phyloP scores from a whole-genome alignment of 2,888 invertebrate genomes.

The Epirrhoe tristata region DNA sequence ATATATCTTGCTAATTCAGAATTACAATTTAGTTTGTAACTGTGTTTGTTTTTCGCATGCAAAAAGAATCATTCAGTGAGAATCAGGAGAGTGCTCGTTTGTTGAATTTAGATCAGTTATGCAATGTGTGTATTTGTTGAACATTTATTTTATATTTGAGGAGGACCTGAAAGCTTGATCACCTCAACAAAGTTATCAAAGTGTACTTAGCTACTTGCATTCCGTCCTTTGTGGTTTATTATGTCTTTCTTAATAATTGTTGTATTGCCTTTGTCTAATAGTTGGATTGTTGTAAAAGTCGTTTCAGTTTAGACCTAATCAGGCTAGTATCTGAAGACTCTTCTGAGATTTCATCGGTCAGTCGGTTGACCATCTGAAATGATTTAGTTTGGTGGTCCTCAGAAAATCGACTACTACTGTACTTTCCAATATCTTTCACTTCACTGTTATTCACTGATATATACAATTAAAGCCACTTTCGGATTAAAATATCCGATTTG shows the following conservation, averaged over 20 bases:
- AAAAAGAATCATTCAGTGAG: conserved; percentile 25
- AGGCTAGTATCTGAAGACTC: too few species aligned
- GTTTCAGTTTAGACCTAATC: neutral
- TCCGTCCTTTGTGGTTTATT: neutral
- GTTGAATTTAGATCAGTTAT: conserved; percentile 12
- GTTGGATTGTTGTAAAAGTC: neutral
- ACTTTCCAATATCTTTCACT: too few species aligned
- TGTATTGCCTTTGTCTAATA: conserved; percentile 1
- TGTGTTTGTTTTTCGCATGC: conserved; percentile 43
- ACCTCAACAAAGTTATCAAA: neutral
- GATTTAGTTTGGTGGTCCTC: too few species aligned
- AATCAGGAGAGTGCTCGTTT: conserved; percentile 24
- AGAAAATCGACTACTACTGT: too few species aligned
- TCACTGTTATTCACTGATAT: too few species aligned
- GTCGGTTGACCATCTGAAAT: too few species aligned
- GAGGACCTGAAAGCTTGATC: conserved; percentile 18
- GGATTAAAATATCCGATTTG: too few species aligned
- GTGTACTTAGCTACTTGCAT: neutral
- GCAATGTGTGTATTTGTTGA: neutral
- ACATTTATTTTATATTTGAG: conserved; percentile 11
- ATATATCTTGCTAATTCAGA: conserved; percentile 12
- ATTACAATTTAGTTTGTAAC: conserved; percentile 22
- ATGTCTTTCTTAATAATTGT: conserved; percentile 1
- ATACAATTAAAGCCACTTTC: too few species aligned
- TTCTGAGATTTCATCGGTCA: too few species aligned